Base-by-base conservation (phyloP, 2,113 vertebrate species). In the Charadrius vociferus region DNA sequence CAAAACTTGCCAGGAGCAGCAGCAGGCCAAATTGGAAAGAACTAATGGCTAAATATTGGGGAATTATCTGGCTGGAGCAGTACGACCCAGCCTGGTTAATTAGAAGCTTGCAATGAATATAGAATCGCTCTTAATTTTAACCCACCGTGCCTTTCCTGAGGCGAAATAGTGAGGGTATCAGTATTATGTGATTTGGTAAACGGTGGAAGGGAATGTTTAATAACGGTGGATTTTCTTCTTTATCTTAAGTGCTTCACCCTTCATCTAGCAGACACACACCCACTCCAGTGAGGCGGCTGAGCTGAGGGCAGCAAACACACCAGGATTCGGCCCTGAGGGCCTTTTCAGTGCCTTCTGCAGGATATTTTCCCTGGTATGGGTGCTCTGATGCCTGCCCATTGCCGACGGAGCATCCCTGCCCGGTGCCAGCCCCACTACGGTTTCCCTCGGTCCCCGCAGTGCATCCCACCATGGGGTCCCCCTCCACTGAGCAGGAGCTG, bases 21-120 rank as follows among this genome's bases (percentile, higher is more conserved):
- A 93, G 86, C 74, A 97, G 71, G 86, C 75, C 94, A 95, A 93
- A 89, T 94, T 95, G 95, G 92, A 96, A 82, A 84, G 68, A 95
- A 75, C 77, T 84, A 84, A 93, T 81, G 80, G 90, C 94, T 95
- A 92, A 95, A 94, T 95, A 93, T 65, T 94, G 96, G 83, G 80
- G 92, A 96, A 96, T 95, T 96, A 88, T 84, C 86, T 93, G 95
- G 82, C 90, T 90, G 88, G 24, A 95, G 94, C 82, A 91, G 90
- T 56, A 59, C 0, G 1, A 77, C 80, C 92, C 88, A 89, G 68
- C 80, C 92, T 75, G 92, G 37, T 84, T 96, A 88, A 95, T 97
- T 97, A 97, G 92, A 80, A 95, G 77, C 68, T 88, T 84, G 83
- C 95, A 65, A 61, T 89, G 96, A 86, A 75, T 71, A 47, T 47